A percentile compares a stretch with the other conserved stretches of the same genome.
These are phyloP conservation scores for Pollachius pollachius DNA, from an alignment of 2,113 vertebrate genomes.

Conservation along the genomic window DNA sequence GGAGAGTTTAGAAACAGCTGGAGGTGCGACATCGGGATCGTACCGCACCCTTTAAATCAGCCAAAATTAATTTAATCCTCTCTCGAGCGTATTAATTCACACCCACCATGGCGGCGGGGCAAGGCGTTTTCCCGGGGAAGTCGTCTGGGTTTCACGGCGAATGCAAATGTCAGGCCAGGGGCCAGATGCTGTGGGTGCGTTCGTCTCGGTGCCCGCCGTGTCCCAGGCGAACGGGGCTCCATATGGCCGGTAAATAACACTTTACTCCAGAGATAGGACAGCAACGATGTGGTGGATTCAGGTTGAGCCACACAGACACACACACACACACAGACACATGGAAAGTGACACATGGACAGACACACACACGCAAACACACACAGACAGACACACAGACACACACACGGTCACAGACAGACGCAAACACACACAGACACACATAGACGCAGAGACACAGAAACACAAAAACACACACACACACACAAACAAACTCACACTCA, in stretches of 20 bases:
- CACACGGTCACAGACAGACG: neutral
- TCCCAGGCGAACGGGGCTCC: slow-evolving; percentile 43
- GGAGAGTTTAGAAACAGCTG: too few species aligned
- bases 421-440: neutral
- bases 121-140: slow-evolving; percentile 58
- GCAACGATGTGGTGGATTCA: too few species aligned
- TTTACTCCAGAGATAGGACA: slow-evolving; percentile 2
- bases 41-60: too few species aligned
- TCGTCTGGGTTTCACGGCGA: slow-evolving; percentile 48
- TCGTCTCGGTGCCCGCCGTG: slow-evolving; percentile 33
- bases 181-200: slow-evolving; percentile 35
- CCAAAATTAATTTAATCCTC: slow-evolving; percentile 2
- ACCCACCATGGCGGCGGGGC: slow-evolving; percentile 4
- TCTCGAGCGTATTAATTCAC: slow-evolving; percentile 21
- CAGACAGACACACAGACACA: too few species aligned
- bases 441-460: neutral
- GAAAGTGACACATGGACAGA: neutral
- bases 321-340: neutral
- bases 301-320: neutral
- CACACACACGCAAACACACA: slow-evolving; percentile 13
- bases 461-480: neutral
- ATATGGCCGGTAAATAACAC: slow-evolving; percentile 32
- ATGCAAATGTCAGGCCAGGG: slow-evolving; percentile 57
- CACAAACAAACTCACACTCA: too few species aligned
- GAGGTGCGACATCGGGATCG: too few species aligned